Conservation (phyloP, 2,113 vertebrate genomes). For the Atractosteus spatula region DNA sequence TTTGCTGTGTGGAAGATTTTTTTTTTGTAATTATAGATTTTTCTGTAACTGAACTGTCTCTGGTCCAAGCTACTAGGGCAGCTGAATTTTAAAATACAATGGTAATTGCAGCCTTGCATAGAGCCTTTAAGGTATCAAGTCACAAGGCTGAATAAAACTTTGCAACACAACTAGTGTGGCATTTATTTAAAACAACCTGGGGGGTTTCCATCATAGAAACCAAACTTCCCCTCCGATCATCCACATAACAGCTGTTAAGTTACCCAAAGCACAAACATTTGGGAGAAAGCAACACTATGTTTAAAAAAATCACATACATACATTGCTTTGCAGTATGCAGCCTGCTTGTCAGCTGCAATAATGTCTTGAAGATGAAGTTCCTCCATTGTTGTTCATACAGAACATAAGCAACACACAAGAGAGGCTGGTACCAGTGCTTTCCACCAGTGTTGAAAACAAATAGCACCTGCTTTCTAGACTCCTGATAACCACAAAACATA, state of each 20-base stretch:
- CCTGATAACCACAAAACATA: neutral
- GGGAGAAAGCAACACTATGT: neutral
- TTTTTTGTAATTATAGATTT: no score
- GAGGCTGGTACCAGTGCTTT: neutral
- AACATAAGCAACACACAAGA: neutral
- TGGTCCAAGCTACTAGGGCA: no score
- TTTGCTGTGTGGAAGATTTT: no score
- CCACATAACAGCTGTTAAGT: neutral
- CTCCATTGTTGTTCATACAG: neutral
- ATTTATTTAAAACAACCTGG: neutral
- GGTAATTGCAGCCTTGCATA: no score
- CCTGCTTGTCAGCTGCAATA: neutral
- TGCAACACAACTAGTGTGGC: neutral
- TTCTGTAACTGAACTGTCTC: no score
- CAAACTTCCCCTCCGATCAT: neutral
- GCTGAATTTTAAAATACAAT: no score
- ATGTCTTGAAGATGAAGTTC: neutral
- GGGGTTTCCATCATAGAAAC: neutral
- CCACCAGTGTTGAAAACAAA: neutral
- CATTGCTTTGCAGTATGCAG: neutral
- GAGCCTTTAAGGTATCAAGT: no score
- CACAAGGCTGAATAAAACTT: no score
- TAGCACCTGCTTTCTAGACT: neutral
- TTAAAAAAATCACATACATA: neutral
- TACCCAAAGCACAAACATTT: neutral